Evolutionary conservation across 2,888 invertebrate genomes (phyloP), one percentile per base, ranked within the genome.

Genomic region (Zygothrica quintamaculata): DNA sequence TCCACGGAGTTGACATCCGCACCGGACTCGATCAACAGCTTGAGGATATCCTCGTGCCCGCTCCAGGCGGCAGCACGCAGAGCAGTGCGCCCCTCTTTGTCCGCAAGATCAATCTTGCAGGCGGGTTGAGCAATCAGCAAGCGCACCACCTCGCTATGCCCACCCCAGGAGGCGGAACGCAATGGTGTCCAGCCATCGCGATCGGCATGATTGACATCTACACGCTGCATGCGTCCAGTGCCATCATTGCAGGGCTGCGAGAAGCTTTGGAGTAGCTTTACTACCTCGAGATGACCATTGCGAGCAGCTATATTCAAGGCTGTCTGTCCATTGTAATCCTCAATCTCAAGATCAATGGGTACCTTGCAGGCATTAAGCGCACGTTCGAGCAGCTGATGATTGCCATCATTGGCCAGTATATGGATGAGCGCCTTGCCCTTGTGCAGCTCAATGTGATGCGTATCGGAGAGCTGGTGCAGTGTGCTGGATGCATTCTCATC

Each of bases 121-220:
- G 89, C 89, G 0, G 95, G 94, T 75, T 94, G 94, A 46, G 94
- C 93, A 36, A 98, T 93, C 39, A 98, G 92, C 9, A 95, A 92
- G 75, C 96, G 95, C 0, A 96, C 96, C 0, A 96, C 96, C 92
- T 96, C 95, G 0, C 95, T 95, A 87, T 98, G 98, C 0, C 98
- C 98, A 43, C 97, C 98, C 98, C 98, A 98, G 8, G 98, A 97
- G 13, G 98, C 97, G 2, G 98, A 97, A 55, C 98, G 92, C 42
- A 97, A 92, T 9, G 97, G 96, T 26, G 96, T 97, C 98, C 97
- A 97, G 26, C 97, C 97, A 87, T 97, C 97, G 46, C 93, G 93
- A 90, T 96, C 95, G 5, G 95, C 94, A 86, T 95, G 95, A 91
- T 96, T 95, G 0, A 94, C 94, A 87, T 94, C 93, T 1, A 95